Base-by-base conservation (phyloP, 2,888 invertebrate species). In the Parthenolecanium corni region DNA sequence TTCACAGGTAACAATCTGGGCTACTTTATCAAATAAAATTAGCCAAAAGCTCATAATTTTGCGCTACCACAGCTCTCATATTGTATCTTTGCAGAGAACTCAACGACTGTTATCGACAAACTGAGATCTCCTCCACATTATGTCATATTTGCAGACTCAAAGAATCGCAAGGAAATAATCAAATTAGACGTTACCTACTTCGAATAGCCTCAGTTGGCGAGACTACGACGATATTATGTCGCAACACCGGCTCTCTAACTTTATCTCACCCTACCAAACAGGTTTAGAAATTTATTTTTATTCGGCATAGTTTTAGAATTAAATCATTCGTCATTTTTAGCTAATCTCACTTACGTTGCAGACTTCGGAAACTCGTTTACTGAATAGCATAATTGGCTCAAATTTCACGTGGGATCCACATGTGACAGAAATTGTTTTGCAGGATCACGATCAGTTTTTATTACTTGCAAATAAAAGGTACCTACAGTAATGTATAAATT, bases 381-480 rank as follows among this genome's bases (percentile, higher is more conserved):
- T 49, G 20, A 49, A 58, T 12, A 47, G 46, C 14, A 5, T 49
- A 5, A 49, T 21, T 57, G 25, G 36, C 23, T 84, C 82, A 0
- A 75, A 82, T 61, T 80, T 82, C 18, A 79, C 86, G 18, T 84
- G 85, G 0, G 89, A 89, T 72, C 89, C 89, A 0, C 82, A 84
- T 66, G 79, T 85, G 1, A 80, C 85, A 14, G 88, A 89, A 74
- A 80, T 88, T 2, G 77, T 81, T 5, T 76, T 90, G 9, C 84
- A 85, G 70, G 89, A 89, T 69, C 84, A 86, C 66, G 89, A 89
- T 69, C 89, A 89, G 70, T 89, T 85, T 72, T 77, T 90, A 70
- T 84, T 90, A 66, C 78, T 90, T 66, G 88, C 83, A 0, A 90
- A 89, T 71, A 84, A 85, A 66, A 83, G 71, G 71, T 71, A 58